Evolutionary conservation across 2,888 invertebrate genomes (phyloP).

Genomic region (Clanis bilineata): DNA sequence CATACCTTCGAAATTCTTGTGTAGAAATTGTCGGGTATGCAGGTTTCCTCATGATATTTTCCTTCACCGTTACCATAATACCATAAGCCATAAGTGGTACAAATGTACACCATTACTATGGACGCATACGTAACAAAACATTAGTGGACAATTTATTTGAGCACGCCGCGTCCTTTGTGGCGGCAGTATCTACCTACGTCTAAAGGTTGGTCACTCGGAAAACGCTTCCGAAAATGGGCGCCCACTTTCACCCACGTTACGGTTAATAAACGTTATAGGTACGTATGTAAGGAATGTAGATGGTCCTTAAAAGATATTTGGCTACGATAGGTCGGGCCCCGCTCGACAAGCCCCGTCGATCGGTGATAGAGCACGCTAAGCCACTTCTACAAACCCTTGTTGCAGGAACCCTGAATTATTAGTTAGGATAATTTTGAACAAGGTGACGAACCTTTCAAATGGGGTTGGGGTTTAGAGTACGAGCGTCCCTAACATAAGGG

Average conservation of each 20-base stretch:
- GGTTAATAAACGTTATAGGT: conserved; percentile 16
- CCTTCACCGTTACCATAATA: too few relatives aligned
- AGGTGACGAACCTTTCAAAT: conserved; percentile 13
- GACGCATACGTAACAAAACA: background rate
- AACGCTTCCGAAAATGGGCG: conserved; percentile 8
- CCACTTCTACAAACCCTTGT: conserved; percentile 21
- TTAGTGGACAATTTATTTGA: conserved; percentile 6
- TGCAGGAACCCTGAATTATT: conserved; percentile 20
- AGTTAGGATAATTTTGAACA: conserved; percentile 21
- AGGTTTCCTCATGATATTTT: too few relatives aligned
- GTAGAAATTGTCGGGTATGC: too few relatives aligned
- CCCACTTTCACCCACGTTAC: conserved; percentile 11
- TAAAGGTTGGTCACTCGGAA: conserved; percentile 8
- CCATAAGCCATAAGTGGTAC: background rate
- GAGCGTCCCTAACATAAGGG: background rate
- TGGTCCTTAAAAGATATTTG: conserved; percentile 44
- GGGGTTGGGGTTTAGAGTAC: background rate
- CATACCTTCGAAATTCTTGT: too few relatives aligned
- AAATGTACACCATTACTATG: background rate
- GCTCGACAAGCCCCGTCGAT: conserved; percentile 30
- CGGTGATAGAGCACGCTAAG: conserved; percentile 40
- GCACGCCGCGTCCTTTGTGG: background rate
- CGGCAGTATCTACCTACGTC: background rate
- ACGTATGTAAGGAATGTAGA: conserved; percentile 33
- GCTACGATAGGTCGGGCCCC: conserved; percentile 33